Base-by-base conservation (phyloP, 2,888 invertebrate genomes). In the Kryphioiulus occultus region DNA sequence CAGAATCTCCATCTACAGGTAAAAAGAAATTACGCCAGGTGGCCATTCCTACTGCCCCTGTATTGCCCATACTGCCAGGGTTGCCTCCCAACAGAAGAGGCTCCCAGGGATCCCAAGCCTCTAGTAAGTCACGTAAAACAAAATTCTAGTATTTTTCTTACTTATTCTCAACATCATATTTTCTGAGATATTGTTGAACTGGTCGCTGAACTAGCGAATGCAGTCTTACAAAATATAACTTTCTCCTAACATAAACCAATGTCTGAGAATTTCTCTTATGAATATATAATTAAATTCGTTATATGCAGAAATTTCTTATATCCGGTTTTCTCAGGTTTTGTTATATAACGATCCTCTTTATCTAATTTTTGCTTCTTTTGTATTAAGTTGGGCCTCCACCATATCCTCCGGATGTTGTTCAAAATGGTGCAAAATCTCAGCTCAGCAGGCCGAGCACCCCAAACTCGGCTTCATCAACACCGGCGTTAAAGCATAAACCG, bases 11-110 rank as follows among this genome's bases (percentile, higher is more conserved):
- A 83, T 88, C 88, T 32, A 88, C 47, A 83, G 86, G 78, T n/a
- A 88, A 88, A 68, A 88, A 86, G 84, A 88, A 88, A 84, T 32
- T 88, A 32, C 86, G 88, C 12, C 88, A 88, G 42, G 88, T 88
- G 86, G 88, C 88, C 19, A 88, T 88, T 53, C 88, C 88, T 17
- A 88, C 86, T 9, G 88, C 88, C 22, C 88, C 88, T 0, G 86
- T 88, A 30, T 26, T 78, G 30, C 87, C 87, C 22, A 35, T 35
- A 19, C 84, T 84, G 19, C 87, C 87, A 83, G 85, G 85, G 22
- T 44, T 35, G 44, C 84, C 53, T 47, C 59, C 85, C 15, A 87
- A 59, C 42, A 32, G 87, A 59, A 86, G 47, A 82, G 87, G 44
- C 10, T 87, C 85, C 17, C 87, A 87, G 30, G 87, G 87, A n/a